Evolutionary conservation across 2,888 invertebrate genomes (phyloP), one percentile per base, ranked within the genome.

Genomic region (Eristalis arbustorum): DNA sequence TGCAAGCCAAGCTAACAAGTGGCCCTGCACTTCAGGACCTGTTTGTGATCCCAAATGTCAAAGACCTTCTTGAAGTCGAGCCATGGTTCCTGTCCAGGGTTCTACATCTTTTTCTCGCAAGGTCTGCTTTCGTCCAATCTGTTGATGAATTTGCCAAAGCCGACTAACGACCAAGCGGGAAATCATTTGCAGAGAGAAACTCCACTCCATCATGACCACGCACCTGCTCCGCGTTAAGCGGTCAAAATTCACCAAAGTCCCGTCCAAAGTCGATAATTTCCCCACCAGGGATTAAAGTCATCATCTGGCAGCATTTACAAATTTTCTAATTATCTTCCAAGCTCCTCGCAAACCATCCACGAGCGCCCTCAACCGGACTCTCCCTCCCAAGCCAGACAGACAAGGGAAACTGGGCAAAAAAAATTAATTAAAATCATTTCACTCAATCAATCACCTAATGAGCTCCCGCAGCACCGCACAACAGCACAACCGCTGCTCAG

Each of bases 381-480:
- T 6, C 18, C 0, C 42, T 4, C n/a, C 5, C n/a, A 4, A 18
- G 4, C 18, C 49, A 18, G 49, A 18, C 18, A 18, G 42, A 31
- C 49, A 49, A 18, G 18, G 10, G 49, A 49, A 49, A 59, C 25
- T n/a, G 23, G 23, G 57, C 1, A 57, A 28, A 49, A 42, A 59
- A 59, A 78, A 49, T 91, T 63, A 72, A 72, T 63, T 73, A 63
- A 73, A 31, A 40, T 13, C 66, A 66, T 66, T 66, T 37, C 22
- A 37, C 22, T 37, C 34, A 37, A 37, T 64, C 63, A 64, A 64
- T 56, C 11, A 25, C 10, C 1, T 34, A 61, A 61, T 62, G 61
- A 72, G 42, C 61, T 72, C 40, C 3, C 31, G 31, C 59, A 59
- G 13, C 0, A 11, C 13, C 25, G 25, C 59, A 18, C 56, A 37